phyloP scores from a whole-genome alignment of 1,140 invertebrate genomes.

The Pogonomyrmex californicus region DNA sequence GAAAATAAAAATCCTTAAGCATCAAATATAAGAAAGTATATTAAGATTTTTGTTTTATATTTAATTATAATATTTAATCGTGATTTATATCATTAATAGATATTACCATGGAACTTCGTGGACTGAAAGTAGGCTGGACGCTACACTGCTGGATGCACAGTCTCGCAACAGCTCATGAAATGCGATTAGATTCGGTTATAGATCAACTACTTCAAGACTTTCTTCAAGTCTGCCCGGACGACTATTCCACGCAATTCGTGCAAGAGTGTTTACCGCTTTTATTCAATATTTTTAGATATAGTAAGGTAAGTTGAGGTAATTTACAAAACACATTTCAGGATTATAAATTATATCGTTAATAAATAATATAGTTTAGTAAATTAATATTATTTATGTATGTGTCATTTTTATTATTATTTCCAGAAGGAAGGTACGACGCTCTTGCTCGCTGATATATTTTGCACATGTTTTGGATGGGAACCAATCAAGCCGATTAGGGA shows the following conservation, averaged over 20 bases:
- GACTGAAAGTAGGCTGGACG: constrained; percentile 95
- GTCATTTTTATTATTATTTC: neutral
- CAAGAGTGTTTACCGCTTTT: constrained; percentile 96
- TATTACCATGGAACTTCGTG: constrained; percentile 94
- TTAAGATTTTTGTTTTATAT: constrained; percentile 22
- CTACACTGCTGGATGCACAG: constrained; percentile 97
- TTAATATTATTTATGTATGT: constrained; percentile 8
- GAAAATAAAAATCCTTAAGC: constrained; percentile 44
- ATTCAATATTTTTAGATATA: constrained; percentile 96
- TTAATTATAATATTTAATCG: neutral
- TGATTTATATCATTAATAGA: constrained; percentile 86
- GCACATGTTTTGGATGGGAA: constrained; percentile 95
- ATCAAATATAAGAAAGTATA: neutral
- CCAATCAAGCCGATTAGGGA: constrained; percentile 93
- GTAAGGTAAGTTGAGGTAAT: constrained; percentile 90
- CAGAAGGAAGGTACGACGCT: constrained; percentile 96
- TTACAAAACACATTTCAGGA: neutral
- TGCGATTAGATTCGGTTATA: constrained; percentile 94
- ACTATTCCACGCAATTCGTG: constrained; percentile 95
- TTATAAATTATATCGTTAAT: constrained; percentile 15
- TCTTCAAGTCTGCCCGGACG: constrained; percentile 94
- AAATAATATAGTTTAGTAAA: constrained; percentile 29
- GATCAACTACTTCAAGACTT: constrained; percentile 97
- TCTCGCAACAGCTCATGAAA: constrained; percentile 94
- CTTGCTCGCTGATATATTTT: constrained; percentile 95